phyloP scores from a whole-genome alignment of 2,888 invertebrate species.

The Erebia palarica region DNA sequence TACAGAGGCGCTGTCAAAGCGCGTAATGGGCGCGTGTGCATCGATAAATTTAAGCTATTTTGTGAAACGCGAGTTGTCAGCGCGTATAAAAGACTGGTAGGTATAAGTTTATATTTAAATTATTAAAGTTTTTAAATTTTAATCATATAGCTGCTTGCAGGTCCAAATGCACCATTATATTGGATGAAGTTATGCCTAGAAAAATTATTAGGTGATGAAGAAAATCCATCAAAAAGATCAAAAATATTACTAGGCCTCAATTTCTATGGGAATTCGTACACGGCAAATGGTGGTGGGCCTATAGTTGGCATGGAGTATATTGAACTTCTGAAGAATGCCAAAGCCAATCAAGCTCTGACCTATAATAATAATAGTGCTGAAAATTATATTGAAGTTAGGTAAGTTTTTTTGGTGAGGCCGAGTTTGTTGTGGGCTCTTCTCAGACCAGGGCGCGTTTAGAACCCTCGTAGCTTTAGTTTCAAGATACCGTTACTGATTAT shows the following conservation, averaged over 20 bases:
- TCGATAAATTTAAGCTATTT: too few relatives aligned
- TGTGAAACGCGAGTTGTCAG: too few relatives aligned
- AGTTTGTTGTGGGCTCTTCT: too few relatives aligned
- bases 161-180: conserved; percentile 93
- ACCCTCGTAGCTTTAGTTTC: too few relatives aligned
- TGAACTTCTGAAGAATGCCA: conserved; percentile 87
- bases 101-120: too few relatives aligned
- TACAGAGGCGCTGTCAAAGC: too few relatives aligned
- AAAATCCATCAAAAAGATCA: conserved; percentile 81
- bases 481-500: too few relatives aligned
- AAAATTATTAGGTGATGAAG: conserved; percentile 85
- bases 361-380: conserved; percentile 91
- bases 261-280: conserved; percentile 96
- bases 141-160: conserved; percentile 66
- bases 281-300: conserved; percentile 90
- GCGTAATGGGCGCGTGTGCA: too few relatives aligned
- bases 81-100: too few relatives aligned
- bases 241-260: conserved; percentile 95
- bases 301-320: conserved; percentile 91
- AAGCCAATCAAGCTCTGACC: conserved; percentile 85
- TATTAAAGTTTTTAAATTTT: too few relatives aligned
- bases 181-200: conserved; percentile 92
- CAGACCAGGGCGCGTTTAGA: too few relatives aligned
- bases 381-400: conserved; percentile 94
- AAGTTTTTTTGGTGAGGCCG: conserved; percentile 63